Base-by-base conservation (phyloP, 2,113 vertebrate genomes). In the Cisticola juncidis region DNA sequence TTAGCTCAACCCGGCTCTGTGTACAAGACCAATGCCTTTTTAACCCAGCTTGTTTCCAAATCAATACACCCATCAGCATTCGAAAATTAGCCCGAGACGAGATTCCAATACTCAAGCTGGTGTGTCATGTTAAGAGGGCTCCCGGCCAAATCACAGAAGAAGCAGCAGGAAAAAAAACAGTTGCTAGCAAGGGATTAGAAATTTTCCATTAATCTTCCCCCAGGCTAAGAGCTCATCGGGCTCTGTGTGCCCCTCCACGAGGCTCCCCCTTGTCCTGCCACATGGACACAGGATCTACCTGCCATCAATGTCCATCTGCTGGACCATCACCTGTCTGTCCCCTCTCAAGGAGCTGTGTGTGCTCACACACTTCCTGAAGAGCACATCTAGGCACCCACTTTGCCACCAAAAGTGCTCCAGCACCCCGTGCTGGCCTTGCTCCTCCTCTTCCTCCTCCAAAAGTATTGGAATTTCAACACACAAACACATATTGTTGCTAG, bases 41-140 rank as follows among this genome's bases (percentile, higher is more conserved):
- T 97, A 98, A 98, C 97, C 97, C 95, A 92, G 97, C 97, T 98
- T 97, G 97, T 98, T 98, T 98, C 98, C 97, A 97, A 96, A 98
- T 98, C 98, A 97, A 98, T 98, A 98, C 42, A 93, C 86, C 96
- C 97, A 98, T 98, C 98, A 98, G 97, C 98, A 97, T 98, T 96
- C 8, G 94, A 98, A 98, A 98, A 98, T 98, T 98, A 98, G 97
- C 97, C 94, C 83, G 19, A 97, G 97, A 98, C 96, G 96, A 97
- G 97, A 98, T 98, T 98, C 97, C 97, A 96, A 97, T 98, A 97
- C 90, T 96, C 66, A 66, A 35, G 90, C 92, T 88, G 91, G 92
- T 95, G 65, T 95, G 94, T 96, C 97, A 95, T 91, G 95, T 89
- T 94, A 97, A 95, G 90, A 96, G 92, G 94, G 96, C 94, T 96